Percentiles rank a stretch among this genome's conserved stretches.
These are phyloP conservation scores for Eptesicus fuscus DNA, from an alignment of 2,113 vertebrate genomes.

Conservation along the genomic window DNA sequence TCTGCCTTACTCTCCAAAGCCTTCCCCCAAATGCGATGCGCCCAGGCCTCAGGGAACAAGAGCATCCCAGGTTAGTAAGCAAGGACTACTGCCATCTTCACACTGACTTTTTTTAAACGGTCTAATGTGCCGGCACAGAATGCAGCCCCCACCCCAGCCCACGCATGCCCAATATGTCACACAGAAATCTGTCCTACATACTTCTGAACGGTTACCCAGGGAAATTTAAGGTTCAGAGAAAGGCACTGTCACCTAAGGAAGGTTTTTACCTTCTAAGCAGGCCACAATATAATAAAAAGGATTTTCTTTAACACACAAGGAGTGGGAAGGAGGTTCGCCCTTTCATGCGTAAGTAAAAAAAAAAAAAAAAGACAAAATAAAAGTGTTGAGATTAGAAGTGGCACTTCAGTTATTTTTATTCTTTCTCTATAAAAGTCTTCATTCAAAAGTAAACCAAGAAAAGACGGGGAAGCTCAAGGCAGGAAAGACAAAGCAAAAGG, in stretches of 20 bases:
- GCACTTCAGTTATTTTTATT: not conserved
- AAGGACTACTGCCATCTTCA: not conserved
- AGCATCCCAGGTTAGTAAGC: not conserved
- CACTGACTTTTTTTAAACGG: not conserved
- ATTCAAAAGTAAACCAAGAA: not conserved
- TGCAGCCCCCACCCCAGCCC: accelerated
- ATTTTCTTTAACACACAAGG: not conserved
- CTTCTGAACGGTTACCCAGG: not conserved
- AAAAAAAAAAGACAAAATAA: not conserved
- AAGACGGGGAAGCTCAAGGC: not conserved
- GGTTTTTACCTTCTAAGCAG: not conserved
- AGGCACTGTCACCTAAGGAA: not conserved
- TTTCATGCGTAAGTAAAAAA: not conserved
- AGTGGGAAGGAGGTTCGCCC: not conserved
- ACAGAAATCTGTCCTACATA: not conserved
- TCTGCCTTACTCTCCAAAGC: not conserved
- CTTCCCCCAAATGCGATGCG: not conserved
- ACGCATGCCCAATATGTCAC: accelerated
- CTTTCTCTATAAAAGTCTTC: not conserved
- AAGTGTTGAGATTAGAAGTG: not conserved
- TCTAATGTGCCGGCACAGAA: not conserved
- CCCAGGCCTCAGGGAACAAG: not conserved
- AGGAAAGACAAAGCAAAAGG: not conserved
- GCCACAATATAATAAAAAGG: not conserved
- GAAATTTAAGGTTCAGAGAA: not conserved